Conservation (phyloP, 2,888 invertebrate species). For the Anarsia innoxiella region DNA sequence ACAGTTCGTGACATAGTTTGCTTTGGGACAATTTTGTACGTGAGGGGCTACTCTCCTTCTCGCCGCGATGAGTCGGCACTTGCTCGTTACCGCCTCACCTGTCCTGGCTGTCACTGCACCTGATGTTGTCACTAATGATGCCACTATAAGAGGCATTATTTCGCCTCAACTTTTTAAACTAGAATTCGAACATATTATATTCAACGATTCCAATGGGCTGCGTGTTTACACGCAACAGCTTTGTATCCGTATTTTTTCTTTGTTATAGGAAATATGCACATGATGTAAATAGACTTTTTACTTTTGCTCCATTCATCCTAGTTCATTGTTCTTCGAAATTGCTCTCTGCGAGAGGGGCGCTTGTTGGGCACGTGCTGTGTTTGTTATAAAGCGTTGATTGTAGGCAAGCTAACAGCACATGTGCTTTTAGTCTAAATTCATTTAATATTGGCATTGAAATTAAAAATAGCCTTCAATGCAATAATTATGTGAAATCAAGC, state of each 20-base stretch:
- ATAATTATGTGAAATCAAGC: no score
- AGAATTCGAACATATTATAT: no score
- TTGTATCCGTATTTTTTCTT: constrained; percentile 36
- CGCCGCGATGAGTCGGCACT: constrained; percentile 59
- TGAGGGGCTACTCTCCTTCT: constrained; percentile 61
- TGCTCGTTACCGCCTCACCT: constrained; percentile 69
- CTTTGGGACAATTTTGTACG: constrained; percentile 61
- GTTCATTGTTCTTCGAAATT: constrained; percentile 70
- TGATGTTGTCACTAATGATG: constrained; percentile 63
- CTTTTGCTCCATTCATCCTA: constrained; percentile 57
- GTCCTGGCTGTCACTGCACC: constrained; percentile 42
- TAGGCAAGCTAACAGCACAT: constrained; percentile 29
- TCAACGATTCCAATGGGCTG: constrained; percentile 26
- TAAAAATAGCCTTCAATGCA: no score
- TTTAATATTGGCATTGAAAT: no score
- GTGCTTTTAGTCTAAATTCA: constrained; percentile 28
- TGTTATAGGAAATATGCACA: constrained; percentile 54
- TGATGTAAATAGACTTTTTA: constrained; percentile 68
- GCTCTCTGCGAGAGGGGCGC: constrained; percentile 61
- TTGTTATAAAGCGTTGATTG: constrained; percentile 46
- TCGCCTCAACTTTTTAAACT: constrained; percentile 17
- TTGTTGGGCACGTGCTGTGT: constrained; percentile 48
- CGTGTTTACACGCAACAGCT: constrained; percentile 35
- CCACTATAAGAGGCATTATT: constrained; percentile 26
- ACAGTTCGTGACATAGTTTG: constrained; percentile 59